Conservation (phyloP, 2,797 vertebrate genomes). For the Aselliscus stoliczkanus region DNA sequence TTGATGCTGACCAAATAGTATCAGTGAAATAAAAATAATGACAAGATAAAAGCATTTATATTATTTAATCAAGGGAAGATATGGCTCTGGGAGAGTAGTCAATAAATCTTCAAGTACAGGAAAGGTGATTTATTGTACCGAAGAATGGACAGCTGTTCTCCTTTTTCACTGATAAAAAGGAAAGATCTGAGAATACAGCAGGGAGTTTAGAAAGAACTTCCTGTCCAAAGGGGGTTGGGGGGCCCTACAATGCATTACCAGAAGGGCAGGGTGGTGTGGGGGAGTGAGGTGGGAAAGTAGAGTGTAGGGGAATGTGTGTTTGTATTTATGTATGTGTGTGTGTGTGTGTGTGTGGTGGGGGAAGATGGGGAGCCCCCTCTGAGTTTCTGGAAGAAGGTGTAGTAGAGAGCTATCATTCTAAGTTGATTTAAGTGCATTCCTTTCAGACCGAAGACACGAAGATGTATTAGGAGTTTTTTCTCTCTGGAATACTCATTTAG, state of each 20-base stretch:
- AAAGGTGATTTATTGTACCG: not conserved
- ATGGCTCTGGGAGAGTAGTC: not conserved
- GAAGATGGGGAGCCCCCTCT: too few relatives aligned
- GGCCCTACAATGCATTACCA: not conserved
- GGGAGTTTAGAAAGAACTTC: not conserved
- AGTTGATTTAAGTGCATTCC: not conserved
- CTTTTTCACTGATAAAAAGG: not conserved
- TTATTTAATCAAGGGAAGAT: constrained; percentile 46
- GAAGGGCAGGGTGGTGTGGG: not conserved
- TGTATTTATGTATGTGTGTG: not conserved
- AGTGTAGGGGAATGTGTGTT: too few relatives aligned
- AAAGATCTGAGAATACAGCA: not conserved
- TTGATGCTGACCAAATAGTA: constrained; percentile 43
- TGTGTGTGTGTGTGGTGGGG: not conserved
- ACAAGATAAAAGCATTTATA: constrained; percentile 34
- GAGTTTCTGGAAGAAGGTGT: not conserved
- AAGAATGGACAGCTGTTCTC: not conserved
- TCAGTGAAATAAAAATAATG: constrained; percentile 52
- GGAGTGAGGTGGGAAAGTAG: not conserved
- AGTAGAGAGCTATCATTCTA: not conserved
- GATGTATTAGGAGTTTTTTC: not conserved
- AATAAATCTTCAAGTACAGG: not conserved
- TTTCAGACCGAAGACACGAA: constrained; percentile 20
- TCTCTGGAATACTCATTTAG: not conserved
- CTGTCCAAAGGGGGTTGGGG: not conserved